A percentile compares a stretch with the other conserved stretches of the same genome.
These are phyloP conservation scores for Diabrotica balteata DNA, from an alignment of 2,888 invertebrate genomes.

Conservation along the genomic window DNA sequence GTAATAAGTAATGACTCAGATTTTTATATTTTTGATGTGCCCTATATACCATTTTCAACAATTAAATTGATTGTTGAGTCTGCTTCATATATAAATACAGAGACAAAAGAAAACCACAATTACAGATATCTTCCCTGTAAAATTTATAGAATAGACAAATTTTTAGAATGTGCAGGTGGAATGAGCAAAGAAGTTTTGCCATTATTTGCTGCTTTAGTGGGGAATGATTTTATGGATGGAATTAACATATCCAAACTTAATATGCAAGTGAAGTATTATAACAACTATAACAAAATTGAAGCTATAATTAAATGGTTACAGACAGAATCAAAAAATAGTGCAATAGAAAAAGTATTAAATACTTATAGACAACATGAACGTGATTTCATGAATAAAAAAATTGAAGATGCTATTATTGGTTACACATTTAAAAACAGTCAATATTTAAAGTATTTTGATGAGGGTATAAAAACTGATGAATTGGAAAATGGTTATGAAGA, in stretches of 20 bases:
- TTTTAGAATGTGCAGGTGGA: constrained; percentile 71
- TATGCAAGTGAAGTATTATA: constrained; percentile 1
- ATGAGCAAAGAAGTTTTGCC: constrained; percentile 71
- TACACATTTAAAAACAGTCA: constrained; percentile 68
- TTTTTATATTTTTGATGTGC: constrained; percentile 87
- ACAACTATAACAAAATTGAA: constrained; percentile 65
- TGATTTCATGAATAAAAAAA: constrained; percentile 63
- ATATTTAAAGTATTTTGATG: constrained; percentile 64
- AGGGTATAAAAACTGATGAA: neutral
- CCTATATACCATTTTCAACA: constrained; percentile 80
- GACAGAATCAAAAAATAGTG: constrained; percentile 73
- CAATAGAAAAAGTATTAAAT: constrained; percentile 72
- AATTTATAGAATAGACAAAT: constrained; percentile 74
- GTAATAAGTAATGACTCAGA: constrained; percentile 94
- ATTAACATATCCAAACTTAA: constrained; percentile 22
- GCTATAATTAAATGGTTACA: constrained; percentile 78
- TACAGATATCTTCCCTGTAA: constrained; percentile 69
- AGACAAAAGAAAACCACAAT: constrained; percentile 34
- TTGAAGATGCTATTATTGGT: constrained; percentile 69
- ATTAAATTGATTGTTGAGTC: constrained; percentile 62
- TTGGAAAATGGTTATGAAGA: neutral
- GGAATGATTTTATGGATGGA: constrained; percentile 75
- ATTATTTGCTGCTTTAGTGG: constrained; percentile 81
- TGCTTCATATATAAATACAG: constrained; percentile 17
- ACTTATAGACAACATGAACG: constrained; percentile 67